Evolutionary conservation across 2,797 vertebrate species (phyloP).

Genomic region (Myotis pilosus): DNA sequence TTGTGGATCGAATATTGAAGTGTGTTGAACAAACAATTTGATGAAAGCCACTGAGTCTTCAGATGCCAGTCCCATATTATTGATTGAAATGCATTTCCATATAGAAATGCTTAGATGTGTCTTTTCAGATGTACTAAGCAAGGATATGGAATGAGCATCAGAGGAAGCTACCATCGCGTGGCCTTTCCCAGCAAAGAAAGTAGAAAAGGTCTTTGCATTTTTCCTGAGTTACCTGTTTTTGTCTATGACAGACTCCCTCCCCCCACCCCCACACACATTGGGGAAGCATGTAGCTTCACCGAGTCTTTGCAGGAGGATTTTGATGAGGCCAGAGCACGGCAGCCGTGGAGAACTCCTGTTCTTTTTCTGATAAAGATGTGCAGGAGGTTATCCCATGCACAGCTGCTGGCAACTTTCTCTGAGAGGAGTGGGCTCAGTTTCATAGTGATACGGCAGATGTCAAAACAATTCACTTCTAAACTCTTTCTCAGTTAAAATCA

Average conservation of each 20-base stretch:
- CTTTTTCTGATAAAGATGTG: neutral
- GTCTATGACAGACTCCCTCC: neutral
- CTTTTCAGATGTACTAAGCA: slow-evolving; percentile 2
- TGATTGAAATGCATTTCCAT: slow-evolving; percentile 54
- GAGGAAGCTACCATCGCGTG: neutral
- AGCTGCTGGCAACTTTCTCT: neutral
- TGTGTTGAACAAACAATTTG: slow-evolving; percentile 80
- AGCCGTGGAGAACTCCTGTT: neutral
- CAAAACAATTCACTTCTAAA: neutral
- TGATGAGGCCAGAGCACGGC: neutral
- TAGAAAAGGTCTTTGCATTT: neutral
- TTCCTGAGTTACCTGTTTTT: neutral
- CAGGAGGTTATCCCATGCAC: neutral
- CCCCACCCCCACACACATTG: too few relatives aligned
- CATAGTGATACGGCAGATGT: neutral
- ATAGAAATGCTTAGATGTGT: neutral
- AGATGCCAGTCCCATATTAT: slow-evolving; percentile 51
- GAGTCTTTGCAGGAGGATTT: too few relatives aligned
- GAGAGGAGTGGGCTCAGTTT: neutral
- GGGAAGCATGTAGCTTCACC: neutral
- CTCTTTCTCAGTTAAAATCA: neutral
- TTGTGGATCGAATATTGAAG: slow-evolving; percentile 78
- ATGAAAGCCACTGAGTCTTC: slow-evolving; percentile 76
- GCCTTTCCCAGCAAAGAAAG: neutral
- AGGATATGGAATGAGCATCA: neutral